Evolutionary conservation across 1,140 invertebrate species (phyloP).

Genomic region (Camponotus floridanus): DNA sequence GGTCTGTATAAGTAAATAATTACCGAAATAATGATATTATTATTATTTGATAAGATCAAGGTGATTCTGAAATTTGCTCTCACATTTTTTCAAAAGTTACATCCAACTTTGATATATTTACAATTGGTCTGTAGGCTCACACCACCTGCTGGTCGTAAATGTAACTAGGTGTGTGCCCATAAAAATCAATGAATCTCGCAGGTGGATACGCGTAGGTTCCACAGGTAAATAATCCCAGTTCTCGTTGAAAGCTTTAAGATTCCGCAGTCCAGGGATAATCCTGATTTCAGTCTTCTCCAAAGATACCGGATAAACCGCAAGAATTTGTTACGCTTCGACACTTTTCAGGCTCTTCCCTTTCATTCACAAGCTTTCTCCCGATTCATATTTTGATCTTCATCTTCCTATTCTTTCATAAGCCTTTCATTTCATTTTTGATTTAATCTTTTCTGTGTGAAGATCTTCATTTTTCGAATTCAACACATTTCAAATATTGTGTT

Average conservation of each 20-base stretch:
- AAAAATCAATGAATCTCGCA: conserved; percentile 81
- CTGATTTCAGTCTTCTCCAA: conserved; percentile 42
- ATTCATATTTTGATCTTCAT: conserved; percentile 28
- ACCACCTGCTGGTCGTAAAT: conserved; percentile 79
- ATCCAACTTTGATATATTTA: conserved; percentile 6
- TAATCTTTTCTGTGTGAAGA: not conserved
- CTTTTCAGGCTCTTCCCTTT: conserved; percentile 47
- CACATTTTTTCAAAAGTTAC: not conserved
- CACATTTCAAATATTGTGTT: not conserved
- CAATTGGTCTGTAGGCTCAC: conserved; percentile 29
- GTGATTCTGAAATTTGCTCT: not conserved
- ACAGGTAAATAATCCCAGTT: conserved; percentile 72
- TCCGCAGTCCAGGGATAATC: conserved; percentile 63
- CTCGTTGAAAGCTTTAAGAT: not conserved
- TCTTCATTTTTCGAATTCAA: not conserved
- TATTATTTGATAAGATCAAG: not conserved
- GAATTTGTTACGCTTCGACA: conserved; percentile 73
- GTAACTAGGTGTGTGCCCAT: conserved; percentile 68
- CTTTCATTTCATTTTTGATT: not conserved
- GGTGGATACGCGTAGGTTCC: conserved; percentile 77
- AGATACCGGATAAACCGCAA: conserved; percentile 74
- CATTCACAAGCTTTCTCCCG: conserved; percentile 1
- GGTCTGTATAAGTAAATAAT: too few species aligned
- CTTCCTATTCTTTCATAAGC: conserved; percentile 30
- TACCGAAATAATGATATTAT: not conserved